Conservation (phyloP, 2,888 invertebrate genomes). For the Smittia aterrima region DNA sequence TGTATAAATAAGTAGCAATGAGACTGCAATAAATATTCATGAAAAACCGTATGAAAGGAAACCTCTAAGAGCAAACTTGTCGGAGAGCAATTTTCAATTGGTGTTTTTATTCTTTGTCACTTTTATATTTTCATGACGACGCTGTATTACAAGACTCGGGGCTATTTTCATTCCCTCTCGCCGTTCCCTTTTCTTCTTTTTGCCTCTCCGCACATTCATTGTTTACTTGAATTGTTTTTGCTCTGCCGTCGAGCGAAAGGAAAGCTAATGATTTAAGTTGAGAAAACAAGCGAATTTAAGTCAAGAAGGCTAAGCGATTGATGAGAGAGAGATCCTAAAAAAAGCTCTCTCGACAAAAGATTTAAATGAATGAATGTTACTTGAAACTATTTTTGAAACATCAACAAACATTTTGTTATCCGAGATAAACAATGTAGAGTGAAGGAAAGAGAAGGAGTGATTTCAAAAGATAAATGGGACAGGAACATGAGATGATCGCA, state of each 20-base stretch:
- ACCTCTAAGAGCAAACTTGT: not conserved
- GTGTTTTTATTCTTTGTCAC: slow-evolving; percentile 18
- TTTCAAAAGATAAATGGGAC: too few species aligned
- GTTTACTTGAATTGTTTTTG: slow-evolving; percentile 22
- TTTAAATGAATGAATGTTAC: slow-evolving; percentile 17
- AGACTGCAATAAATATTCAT: slow-evolving; percentile 17
- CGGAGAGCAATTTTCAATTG: slow-evolving; percentile 10
- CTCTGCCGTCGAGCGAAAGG: not conserved
- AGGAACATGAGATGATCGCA: not conserved
- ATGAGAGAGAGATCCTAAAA: not conserved
- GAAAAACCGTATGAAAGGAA: not conserved
- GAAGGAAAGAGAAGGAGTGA: too few species aligned
- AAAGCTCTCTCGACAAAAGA: slow-evolving; percentile 5
- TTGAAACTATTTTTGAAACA: slow-evolving; percentile 13
- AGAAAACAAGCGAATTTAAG: slow-evolving; percentile 16
- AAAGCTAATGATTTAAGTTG: slow-evolving; percentile 30
- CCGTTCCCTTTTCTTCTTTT: not conserved
- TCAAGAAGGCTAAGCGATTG: not conserved
- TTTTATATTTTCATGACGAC: slow-evolving; percentile 12
- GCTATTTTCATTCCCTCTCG: not conserved
- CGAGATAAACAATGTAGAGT: too few species aligned
- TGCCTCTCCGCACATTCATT: not conserved
- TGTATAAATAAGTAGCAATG: not conserved
- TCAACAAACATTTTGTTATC: not conserved
- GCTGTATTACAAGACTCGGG: not conserved